Evolutionary conservation across 2,113 vertebrate genomes (phyloP).

Genomic region (Neogale vison): DNA sequence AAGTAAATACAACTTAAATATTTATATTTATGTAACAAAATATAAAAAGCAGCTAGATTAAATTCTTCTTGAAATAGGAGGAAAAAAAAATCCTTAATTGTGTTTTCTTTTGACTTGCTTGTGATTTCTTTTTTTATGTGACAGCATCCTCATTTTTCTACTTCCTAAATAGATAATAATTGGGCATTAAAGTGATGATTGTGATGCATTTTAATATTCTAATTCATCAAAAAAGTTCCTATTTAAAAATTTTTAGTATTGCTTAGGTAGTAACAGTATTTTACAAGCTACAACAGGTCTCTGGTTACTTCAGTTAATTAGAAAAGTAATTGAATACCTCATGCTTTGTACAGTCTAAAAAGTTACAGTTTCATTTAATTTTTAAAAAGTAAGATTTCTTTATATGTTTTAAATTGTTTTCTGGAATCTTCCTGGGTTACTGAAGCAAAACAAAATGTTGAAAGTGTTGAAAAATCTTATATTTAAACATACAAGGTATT

Average conservation of each 20-base stretch:
- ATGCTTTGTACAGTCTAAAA: neutral
- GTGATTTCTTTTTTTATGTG: neutral
- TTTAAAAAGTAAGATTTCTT: neutral
- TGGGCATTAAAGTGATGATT: neutral
- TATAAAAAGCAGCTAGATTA: neutral
- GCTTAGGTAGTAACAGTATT: neutral
- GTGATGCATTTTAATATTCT: neutral
- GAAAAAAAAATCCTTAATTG: neutral
- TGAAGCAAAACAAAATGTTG: neutral
- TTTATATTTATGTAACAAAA: neutral
- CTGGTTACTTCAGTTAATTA: slow-evolving; percentile 9
- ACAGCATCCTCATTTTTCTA: neutral
- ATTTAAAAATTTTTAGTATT: neutral
- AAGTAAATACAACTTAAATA: neutral
- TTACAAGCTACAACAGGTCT: neutral
- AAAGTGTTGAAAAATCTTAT: neutral
- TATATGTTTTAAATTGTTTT: neutral
- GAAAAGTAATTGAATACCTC: neutral
- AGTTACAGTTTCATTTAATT: neutral
- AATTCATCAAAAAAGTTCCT: neutral
- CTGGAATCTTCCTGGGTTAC: neutral
- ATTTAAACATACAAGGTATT: neutral
- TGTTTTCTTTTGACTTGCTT: neutral
- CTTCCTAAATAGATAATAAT: neutral
- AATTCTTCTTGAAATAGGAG: neutral